Evolutionary conservation across 2,113 vertebrate species (phyloP).

Genomic region (Mirza zaza): DNA sequence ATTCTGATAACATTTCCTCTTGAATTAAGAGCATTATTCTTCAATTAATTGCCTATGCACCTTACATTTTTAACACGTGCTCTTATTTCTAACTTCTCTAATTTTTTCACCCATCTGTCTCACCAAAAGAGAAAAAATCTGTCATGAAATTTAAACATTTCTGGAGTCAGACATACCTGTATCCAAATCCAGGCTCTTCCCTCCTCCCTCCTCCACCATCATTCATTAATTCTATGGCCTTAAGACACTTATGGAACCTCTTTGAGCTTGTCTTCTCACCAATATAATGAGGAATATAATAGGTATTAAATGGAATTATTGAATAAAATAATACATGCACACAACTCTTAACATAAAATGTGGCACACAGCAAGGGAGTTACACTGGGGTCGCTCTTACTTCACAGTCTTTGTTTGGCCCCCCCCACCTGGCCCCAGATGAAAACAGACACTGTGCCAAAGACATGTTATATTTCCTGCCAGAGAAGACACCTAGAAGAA

Average conservation of each 20-base stretch:
- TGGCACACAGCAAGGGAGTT: not conserved
- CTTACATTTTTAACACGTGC: not conserved
- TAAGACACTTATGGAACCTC: not conserved
- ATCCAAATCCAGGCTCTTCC: not conserved
- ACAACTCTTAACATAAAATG: not conserved
- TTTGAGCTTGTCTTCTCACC: not conserved
- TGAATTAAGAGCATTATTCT: not conserved
- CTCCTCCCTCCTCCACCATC: not conserved
- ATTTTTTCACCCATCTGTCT: not conserved
- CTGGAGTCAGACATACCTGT: not conserved
- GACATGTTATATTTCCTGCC: not conserved
- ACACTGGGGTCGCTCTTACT: not conserved
- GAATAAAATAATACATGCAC: not conserved
- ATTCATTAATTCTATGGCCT: not conserved
- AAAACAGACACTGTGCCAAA: not conserved
- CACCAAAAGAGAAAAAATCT: not conserved
- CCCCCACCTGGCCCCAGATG: too few species aligned
- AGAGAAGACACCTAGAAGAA: not conserved
- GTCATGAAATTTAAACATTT: not conserved
- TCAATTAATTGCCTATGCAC: not conserved
- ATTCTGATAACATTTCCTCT: not conserved
- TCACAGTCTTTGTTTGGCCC: not conserved
- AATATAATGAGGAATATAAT: not conserved
- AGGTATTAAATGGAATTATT: not conserved
- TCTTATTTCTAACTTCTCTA: not conserved